Conservation (phyloP, 2,888 invertebrate genomes). For the Parelbella ahira region DNA sequence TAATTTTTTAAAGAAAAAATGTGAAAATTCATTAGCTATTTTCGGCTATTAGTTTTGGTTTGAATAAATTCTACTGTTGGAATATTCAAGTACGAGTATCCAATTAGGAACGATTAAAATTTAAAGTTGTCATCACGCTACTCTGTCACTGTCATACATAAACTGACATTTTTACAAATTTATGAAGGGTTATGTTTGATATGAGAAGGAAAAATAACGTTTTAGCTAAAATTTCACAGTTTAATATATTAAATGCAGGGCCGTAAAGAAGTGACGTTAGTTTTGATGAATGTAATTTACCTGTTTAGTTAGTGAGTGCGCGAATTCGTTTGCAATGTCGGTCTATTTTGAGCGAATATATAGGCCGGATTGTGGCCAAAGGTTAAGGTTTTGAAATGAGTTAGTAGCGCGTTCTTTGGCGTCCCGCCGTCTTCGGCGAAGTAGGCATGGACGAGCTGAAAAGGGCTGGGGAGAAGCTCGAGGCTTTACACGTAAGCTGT, state of each 20-base stretch:
- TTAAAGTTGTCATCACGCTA: no score
- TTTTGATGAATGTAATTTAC: constrained; percentile 1
- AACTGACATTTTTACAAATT: no score
- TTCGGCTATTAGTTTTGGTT: no score
- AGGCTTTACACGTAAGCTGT: constrained; percentile 68
- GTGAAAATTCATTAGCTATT: no score
- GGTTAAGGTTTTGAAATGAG: constrained; percentile 70
- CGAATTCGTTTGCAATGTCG: constrained; percentile 32
- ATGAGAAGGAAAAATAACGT: constrained; percentile 23
- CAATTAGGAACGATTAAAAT: no score
- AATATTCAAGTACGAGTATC: no score
- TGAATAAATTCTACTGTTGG: no score
- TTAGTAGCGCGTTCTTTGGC: constrained; percentile 50
- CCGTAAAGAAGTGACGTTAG: no score
- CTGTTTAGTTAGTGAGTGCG: neutral
- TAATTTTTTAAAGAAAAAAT: no score
- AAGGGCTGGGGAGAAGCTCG: constrained; percentile 70
- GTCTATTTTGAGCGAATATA: constrained; percentile 72
- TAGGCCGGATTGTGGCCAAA: constrained; percentile 70
- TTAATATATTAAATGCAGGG: no score
- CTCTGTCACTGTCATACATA: no score
- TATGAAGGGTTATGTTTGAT: constrained; percentile 30
- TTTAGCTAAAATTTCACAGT: constrained; percentile 10
- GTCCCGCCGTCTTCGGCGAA: constrained; percentile 44
- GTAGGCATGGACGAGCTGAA: constrained; percentile 71